Evolutionary conservation across 2,113 vertebrate genomes (phyloP), one percentile per base, ranked within the genome.

Genomic region (Gallinago undulata): DNA sequence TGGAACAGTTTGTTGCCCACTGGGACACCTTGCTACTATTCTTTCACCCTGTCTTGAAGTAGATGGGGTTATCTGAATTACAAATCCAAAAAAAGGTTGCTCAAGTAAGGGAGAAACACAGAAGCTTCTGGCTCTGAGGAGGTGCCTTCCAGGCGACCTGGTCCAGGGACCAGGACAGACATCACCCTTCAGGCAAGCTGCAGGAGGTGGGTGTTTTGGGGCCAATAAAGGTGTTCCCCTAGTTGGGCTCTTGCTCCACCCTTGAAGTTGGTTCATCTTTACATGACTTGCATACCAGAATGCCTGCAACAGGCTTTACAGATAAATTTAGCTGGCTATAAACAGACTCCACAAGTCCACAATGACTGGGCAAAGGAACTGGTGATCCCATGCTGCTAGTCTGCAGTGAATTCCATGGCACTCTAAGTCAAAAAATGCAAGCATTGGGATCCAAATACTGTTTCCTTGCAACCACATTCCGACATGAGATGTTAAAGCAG

Each of bases 281-380:
- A 87, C 77, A 78, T 75, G 51, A 88, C 73, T 68, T 53, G 57
- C 94, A 94, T 90, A 84, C 80, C 90, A 94, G 43, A 67, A 63
- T 78, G 83, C 22, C 62, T 81, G 14, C 7, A 76, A 48, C n/a
- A 93, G 64, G 68, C 88, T 84, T 70, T 9, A 67, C 43, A 89
- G 93, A 91, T 84, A 95, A 95, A 94, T 96, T 93, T 91, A 96
- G 93, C 60, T 57, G 60, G 60, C 94, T 97, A 87, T 89, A 89
- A 91, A 94, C 56, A 94, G 93, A 25, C 77, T 84, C 70, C 10
- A 0, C 18, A 67, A 87, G 62, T 39, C 77, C 24, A 39, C 76
- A 57, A 18, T 31, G 37, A 92, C 41, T 74, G 73, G 33, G 74
- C 53, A 92, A 74, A 94, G 64, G 89, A 82, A 53, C 2, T 41